These are phyloP conservation scores for Drosophila gunungcola DNA, from an alignment of 1,140 invertebrate genomes.

Conservation along the genomic window DNA sequence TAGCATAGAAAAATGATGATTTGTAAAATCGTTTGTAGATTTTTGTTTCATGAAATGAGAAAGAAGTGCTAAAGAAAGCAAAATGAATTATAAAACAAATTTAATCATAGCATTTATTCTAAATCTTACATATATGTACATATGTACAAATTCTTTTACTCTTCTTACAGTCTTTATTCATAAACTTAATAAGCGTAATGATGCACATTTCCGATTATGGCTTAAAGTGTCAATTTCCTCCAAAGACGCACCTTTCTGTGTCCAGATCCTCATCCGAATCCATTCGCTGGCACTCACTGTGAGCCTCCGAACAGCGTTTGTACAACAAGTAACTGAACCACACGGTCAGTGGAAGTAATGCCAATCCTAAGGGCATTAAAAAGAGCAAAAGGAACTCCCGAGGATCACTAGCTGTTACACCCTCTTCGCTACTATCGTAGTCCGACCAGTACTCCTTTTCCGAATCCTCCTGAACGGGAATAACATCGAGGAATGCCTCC, in stretches of 20 bases:
- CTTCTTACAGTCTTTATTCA: constrained; percentile 57
- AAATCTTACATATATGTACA: not conserved
- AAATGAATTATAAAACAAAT: no score
- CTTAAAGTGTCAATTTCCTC: constrained; percentile 35
- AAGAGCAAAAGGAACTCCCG: constrained; percentile 71
- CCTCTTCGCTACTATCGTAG: constrained; percentile 56
- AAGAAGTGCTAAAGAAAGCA: no score
- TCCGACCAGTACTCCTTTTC: constrained; percentile 67
- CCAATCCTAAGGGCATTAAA: constrained; percentile 76
- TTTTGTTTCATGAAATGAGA: no score
- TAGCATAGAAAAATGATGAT: no score
- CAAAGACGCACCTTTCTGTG: constrained; percentile 69
- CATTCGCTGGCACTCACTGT: constrained; percentile 61
- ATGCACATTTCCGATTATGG: not conserved
- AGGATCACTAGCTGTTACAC: constrained; percentile 43
- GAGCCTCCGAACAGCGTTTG: constrained; percentile 49
- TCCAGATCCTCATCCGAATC: constrained; percentile 73
- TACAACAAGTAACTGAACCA: constrained; percentile 70
- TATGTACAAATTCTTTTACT: not conserved
- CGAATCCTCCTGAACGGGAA: constrained; percentile 4
- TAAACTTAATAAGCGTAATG: constrained; percentile 47
- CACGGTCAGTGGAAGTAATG: constrained; percentile 65
- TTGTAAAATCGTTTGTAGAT: no score
- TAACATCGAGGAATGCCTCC: constrained; percentile 70
- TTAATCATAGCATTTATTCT: not conserved